Evolutionary conservation across 2,113 vertebrate species (phyloP).

Genomic region (Rhizomys pruinosus): DNA sequence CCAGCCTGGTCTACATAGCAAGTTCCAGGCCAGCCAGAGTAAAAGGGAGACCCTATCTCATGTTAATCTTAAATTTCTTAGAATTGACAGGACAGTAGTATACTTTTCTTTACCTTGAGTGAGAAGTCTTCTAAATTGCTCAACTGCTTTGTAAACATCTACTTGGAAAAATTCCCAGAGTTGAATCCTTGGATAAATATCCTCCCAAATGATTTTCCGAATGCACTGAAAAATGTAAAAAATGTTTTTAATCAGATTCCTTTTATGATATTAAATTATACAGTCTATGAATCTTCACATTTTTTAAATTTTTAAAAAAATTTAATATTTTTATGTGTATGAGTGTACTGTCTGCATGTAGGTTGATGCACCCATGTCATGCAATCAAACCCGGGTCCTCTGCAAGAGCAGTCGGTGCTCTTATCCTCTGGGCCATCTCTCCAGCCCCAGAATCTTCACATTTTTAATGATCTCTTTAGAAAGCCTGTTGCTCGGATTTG

Average conservation of each 20-base stretch:
- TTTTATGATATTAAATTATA: not conserved
- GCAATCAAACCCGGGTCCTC: no score
- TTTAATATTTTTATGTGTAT: no score
- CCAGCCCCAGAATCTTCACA: no score
- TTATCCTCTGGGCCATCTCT: no score
- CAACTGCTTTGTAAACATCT: conserved; percentile 88
- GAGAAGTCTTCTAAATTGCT: conserved; percentile 90
- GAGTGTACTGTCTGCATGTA: no score
- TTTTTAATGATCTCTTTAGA: not conserved
- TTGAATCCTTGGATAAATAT: conserved; percentile 89
- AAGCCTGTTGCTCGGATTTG: not conserved
- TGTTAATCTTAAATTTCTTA: not conserved
- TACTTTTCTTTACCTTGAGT: conserved; percentile 84
- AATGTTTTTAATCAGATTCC: not conserved
- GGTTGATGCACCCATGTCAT: no score
- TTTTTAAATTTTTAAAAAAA: no score
- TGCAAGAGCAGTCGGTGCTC: no score
- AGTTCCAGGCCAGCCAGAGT: no score
- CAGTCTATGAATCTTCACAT: not conserved
- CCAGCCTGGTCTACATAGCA: no score
- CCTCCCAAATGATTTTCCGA: conserved; percentile 88
- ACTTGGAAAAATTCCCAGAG: conserved; percentile 98
- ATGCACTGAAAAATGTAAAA: conserved; percentile 85
- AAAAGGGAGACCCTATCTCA: no score
- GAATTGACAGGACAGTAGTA: not conserved